A percentile compares a stretch with the other conserved stretches of the same genome.
phyloP scores from a whole-genome alignment of 1,140 invertebrate species.

The Zaprionus camerounensis region DNA sequence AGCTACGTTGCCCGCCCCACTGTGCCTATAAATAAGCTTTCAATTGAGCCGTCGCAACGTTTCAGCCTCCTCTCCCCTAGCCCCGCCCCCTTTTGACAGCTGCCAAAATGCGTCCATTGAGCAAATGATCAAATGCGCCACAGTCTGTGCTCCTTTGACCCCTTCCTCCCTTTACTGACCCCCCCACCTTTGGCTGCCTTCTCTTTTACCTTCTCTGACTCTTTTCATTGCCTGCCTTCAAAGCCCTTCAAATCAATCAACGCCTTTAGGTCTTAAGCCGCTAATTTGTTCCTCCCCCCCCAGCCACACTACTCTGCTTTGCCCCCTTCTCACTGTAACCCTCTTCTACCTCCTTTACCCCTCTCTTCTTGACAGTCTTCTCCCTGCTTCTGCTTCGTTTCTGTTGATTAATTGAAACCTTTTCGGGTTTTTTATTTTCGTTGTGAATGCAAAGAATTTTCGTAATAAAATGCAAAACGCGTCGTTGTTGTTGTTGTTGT shows the following conservation, averaged over 20 bases:
- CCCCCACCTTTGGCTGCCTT: background rate
- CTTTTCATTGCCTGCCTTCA: constrained; percentile 9
- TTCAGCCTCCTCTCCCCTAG: background rate
- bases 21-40: constrained; percentile 50
- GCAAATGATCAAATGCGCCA: constrained; percentile 37
- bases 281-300: constrained; percentile 58
- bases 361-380: too few species aligned
- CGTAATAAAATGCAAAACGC: constrained; percentile 61
- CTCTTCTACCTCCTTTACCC: background rate
- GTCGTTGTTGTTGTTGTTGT: constrained; percentile 32
- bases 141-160: background rate
- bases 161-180: background rate
- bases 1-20: background rate
- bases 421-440: constrained; percentile 38
- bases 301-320: background rate
- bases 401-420: constrained; percentile 49
- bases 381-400: background rate
- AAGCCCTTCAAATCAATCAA: constrained; percentile 74
- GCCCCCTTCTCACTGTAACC: background rate
- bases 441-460: constrained; percentile 50
- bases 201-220: constrained; percentile 18
- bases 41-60: constrained; percentile 37
- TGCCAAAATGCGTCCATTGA: constrained; percentile 47
- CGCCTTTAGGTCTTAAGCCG: constrained; percentile 63
- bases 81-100: constrained; percentile 39